Conservation (phyloP, 2,113 vertebrate genomes). For the Athene cunicularia region DNA sequence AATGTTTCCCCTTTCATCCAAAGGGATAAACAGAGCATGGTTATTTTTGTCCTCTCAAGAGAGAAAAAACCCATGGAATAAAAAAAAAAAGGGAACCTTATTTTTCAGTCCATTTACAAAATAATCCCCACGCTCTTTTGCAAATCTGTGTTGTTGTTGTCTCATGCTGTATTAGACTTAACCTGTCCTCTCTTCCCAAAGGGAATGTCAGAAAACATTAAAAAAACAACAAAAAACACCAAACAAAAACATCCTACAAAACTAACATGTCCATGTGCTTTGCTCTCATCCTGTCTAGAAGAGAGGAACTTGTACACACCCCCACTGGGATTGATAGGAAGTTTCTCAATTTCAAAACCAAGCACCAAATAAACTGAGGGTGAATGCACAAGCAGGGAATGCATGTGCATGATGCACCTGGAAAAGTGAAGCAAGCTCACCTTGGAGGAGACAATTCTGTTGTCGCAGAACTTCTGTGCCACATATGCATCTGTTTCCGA, state of each 20-base stretch:
- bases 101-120: not conserved
- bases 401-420: fast-evolving
- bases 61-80: not conserved
- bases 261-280: fast-evolving
- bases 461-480: slow-evolving; percentile 93
- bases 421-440: slow-evolving; percentile 68
- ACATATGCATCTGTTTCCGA: slow-evolving; percentile 81
- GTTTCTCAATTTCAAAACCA: not conserved
- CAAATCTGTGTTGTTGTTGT: not conserved
- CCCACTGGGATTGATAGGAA: fast-evolving
- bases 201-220: not conserved
- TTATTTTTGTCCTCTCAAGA: slow-evolving; percentile 19
- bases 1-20: slow-evolving; percentile 7
- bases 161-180: not conserved
- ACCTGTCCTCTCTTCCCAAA: not conserved
- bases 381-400: fast-evolving
- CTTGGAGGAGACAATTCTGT: slow-evolving; percentile 98
- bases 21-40: slow-evolving; percentile 19
- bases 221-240: not conserved
- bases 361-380: fast-evolving
- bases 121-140: not conserved
- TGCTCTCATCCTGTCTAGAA: not conserved
- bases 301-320: fast-evolving
- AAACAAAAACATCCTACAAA: not conserved
- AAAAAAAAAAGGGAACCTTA: fast-evolving